Base-by-base conservation (phyloP, 1,140 invertebrate species). In the Danaus plexippus region DNA sequence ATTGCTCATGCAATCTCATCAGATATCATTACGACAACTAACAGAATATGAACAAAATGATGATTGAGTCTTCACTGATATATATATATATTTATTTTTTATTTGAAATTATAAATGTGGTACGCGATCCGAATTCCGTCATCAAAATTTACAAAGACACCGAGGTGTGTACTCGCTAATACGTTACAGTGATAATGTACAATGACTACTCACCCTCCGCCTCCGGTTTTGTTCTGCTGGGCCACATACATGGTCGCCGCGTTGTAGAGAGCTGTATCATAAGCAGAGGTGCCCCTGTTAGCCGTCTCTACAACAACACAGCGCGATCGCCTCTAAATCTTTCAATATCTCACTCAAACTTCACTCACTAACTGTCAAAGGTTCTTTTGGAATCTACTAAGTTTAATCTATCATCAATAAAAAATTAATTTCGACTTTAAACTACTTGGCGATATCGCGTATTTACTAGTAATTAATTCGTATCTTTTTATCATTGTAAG, bases 201-300 rank as follows among this genome's bases (percentile, higher is more conserved):
- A 15, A 15, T 15, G 15, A 1, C 15, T 15, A 73, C 73, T 82
- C 61, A 87, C 82, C 79, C 75, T 52, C 80, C 84, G 13, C 71
- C 78, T 12, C 78, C 73, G 67, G 90, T 89, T 77, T 89, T 91
- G 82, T 90, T 91, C 85, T 94, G 94, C 85, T 96, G 95, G 67
- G 95, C 94, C 69, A 96, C 95, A 87, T 96, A 97, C 91, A 95
- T 95, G 62, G 94, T 95, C 61, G 95, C 95, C 73, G 96, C 95
- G 88, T 94, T 96, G 89, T 97, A 97, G 53, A 97, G 89, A 69
- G 96, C 96, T 77, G 95, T 94, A 90, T 97, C 95, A 89, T 97
- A 94, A 67, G 91, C 91, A 57, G 92, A 90, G 67, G 88, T 90
- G 58, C 89, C 90, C 57, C 91, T 89, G 66, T 90, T 88, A 55